Evolutionary conservation across 2,888 invertebrate genomes (phyloP).

Genomic region (Nysson spinosus): DNA sequence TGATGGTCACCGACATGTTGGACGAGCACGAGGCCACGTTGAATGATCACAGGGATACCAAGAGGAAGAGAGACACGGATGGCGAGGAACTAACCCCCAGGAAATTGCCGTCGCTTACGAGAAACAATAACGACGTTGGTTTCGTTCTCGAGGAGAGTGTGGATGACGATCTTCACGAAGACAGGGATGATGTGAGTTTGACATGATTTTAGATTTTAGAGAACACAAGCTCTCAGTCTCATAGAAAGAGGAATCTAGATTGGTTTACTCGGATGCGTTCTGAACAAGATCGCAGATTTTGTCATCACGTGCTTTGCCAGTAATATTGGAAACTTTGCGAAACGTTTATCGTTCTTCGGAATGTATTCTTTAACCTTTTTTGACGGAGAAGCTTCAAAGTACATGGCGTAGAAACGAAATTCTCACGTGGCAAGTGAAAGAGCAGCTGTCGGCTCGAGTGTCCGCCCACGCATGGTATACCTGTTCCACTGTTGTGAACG

Average conservation of each 20-base stretch:
- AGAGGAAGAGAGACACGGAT: slow-evolving; percentile 69
- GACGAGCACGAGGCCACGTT: slow-evolving; percentile 68
- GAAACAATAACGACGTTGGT: slow-evolving; percentile 74
- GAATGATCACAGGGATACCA: slow-evolving; percentile 57
- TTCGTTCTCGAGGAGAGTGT: slow-evolving; percentile 72
- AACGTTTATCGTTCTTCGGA: slow-evolving; percentile 41
- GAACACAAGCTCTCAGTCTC: background rate
- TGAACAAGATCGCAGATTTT: background rate
- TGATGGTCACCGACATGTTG: slow-evolving; percentile 74
- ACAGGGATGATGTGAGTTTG: slow-evolving; percentile 72
- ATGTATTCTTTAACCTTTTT: slow-evolving; percentile 29
- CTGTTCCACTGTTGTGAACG: slow-evolving; percentile 41
- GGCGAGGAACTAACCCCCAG: slow-evolving; percentile 68
- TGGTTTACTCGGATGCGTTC: background rate
- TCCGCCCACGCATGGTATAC: slow-evolving; percentile 56
- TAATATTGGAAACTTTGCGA: slow-evolving; percentile 25
- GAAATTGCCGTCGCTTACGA: slow-evolving; percentile 69
- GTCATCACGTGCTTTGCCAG: slow-evolving; percentile 12
- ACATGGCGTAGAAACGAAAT: slow-evolving; percentile 47
- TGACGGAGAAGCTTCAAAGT: slow-evolving; percentile 33
- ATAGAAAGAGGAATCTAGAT: background rate
- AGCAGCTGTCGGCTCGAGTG: slow-evolving; percentile 49
- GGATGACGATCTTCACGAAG: slow-evolving; percentile 69
- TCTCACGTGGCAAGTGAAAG: slow-evolving; percentile 57
- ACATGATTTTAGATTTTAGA: background rate